Conservation (phyloP, 37 sponge, comb jelly and placozoan species). For the Halichondria panicea region DNA sequence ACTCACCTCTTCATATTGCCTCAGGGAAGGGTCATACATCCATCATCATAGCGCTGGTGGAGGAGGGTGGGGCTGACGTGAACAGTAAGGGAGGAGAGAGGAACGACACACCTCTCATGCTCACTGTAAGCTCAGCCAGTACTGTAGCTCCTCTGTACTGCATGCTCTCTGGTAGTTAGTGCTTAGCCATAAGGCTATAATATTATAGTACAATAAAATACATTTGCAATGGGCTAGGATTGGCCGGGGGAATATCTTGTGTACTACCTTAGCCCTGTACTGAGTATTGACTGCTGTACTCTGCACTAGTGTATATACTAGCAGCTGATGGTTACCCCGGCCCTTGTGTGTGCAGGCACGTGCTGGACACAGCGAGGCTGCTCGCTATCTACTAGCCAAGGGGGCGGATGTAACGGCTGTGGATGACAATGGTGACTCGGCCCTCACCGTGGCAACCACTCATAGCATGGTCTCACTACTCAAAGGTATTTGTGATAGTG, state of each 20-base stretch:
- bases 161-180: too few species aligned
- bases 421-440: conserved; percentile 76
- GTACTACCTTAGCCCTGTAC: too few species aligned
- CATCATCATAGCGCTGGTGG: conserved; percentile 77
- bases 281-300: too few species aligned
- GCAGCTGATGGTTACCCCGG: not conserved
- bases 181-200: too few species aligned
- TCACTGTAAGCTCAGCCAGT: conserved; percentile 45
- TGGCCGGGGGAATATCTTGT: too few species aligned
- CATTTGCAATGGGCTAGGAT: too few species aligned
- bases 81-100: conserved; percentile 68
- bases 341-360: conserved; percentile 47
- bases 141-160: too few species aligned
- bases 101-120: conserved; percentile 83
- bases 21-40: conserved; percentile 68
- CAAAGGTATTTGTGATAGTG: conserved; percentile 71
- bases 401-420: conserved; percentile 79
- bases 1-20: conserved; percentile 77
- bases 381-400: conserved; percentile 57
- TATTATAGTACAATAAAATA: too few species aligned
- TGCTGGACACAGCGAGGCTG: conserved; percentile 66
- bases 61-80: conserved; percentile 80
- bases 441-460: conserved; percentile 75
- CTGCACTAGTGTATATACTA: too few species aligned
- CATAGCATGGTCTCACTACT: conserved; percentile 59